phyloP scores from a whole-genome alignment of 1,140 invertebrate genomes.

The Agrypnia vestita region DNA sequence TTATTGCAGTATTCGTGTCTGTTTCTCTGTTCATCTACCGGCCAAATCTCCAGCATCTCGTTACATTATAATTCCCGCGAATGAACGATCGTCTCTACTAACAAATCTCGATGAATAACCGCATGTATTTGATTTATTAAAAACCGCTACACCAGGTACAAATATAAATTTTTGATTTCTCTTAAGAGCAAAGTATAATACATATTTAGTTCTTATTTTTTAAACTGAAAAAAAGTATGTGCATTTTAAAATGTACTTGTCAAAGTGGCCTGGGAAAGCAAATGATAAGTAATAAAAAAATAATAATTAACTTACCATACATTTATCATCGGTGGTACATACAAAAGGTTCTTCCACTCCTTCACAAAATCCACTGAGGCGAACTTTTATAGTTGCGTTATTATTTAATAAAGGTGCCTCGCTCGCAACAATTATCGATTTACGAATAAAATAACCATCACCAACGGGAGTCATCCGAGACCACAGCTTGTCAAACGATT shows the following conservation, averaged over 20 bases:
- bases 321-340: constrained; percentile 25
- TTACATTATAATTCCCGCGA: too few species aligned
- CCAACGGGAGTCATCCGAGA: constrained; percentile 24
- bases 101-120: too few species aligned
- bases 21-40: too few species aligned
- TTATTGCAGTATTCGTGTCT: too few species aligned
- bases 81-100: too few species aligned
- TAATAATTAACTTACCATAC: background rate
- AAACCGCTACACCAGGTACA: too few species aligned
- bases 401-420: background rate
- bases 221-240: too few species aligned
- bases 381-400: constrained; percentile 38
- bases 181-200: too few species aligned
- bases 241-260: background rate
- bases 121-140: too few species aligned
- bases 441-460: constrained; percentile 35
- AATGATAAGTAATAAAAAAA: background rate
- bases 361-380: constrained; percentile 48
- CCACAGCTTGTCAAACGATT: constrained; percentile 49
- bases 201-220: too few species aligned
- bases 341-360: constrained; percentile 36
- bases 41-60: too few species aligned
- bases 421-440: constrained; percentile 38
- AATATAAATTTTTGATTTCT: too few species aligned
- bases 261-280: background rate